Evolutionary conservation across 2,888 invertebrate genomes (phyloP), one percentile per base, ranked within the genome.

Genomic region (Drosophila affinis): DNA sequence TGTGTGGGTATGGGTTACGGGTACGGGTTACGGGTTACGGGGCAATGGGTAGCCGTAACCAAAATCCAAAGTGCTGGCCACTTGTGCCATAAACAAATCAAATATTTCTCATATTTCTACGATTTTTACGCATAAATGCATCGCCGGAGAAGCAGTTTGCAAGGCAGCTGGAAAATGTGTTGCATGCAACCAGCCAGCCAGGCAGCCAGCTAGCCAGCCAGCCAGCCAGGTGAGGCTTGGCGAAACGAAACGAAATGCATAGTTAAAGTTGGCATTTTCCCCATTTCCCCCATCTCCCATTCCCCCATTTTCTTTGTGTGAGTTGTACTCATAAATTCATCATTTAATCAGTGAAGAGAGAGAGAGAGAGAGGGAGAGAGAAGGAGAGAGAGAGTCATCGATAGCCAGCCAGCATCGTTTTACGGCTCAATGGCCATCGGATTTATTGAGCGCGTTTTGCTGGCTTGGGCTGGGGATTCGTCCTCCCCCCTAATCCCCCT

Each of bases 21-120:
- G 4, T 45, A n/a, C 17, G 12, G 12, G 34, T 5, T 21, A 7
- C n/a, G n/a, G 12, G 10, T 12, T 34, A 34, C 4, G 34, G 9
- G 46, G 34, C 46, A 27, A 17, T 44, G 21, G 49, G 44, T 32
- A 12, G 27, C 14, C 45, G 32, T 56, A 45, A 32, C 46, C 52
- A 27, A 61, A 67, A 56, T 56, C 67, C 44, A 45, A 62, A 51
- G 65, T 58, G 46, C 72, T 65, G 45, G 78, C 72, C 82, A 79
- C 80, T 79, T 81, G 82, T 87, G 76, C 83, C 70, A 72, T 82
- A 87, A 87, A 85, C 88, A 86, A 88, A 86, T 86, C 83, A 73
- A 86, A 88, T 86, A 88, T 83, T 85, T 79, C 79, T 78, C 83
- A 81, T 79, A 88, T 86, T 86, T 86, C 72, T 71, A 46, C 55